Base-by-base conservation (phyloP, 2,888 invertebrate genomes). In the Danaus chrysippus region DNA sequence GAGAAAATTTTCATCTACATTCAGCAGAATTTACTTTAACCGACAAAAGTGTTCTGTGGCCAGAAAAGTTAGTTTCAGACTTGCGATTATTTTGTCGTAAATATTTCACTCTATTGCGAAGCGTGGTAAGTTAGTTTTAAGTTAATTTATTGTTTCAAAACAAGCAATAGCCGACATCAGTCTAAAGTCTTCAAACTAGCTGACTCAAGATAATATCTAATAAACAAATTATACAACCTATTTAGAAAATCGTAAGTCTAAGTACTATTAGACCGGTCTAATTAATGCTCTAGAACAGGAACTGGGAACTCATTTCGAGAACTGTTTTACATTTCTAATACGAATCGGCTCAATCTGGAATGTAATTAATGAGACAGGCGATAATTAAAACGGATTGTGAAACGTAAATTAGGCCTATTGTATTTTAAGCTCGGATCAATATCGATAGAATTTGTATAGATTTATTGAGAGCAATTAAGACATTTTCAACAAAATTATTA, bases 261-360 rank as follows among this genome's bases (percentile, higher is more conserved):
- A 10, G 10, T 17, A 23, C 6, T 34, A 34, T 54, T 54, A 34
- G 34, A 23, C n/a, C n/a, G 10, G 41, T 54, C 54, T 34, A 54
- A 49, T 15, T 54, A 42, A 59, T 52, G 34, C 44, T 63, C 56
- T 60, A 59, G 54, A 54, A 49, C 17, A 49, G 23, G 19, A 66
- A 71, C 63, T 75, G 73, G 77, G 81, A 82, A 79, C 83, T 86
- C 82, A 85, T 86, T 85, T 81, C 78, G 78, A 68, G 66, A 71
- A 71, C 84, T 82, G 78, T 80, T 86, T 86, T 84, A 86, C 83
- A 86, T 86, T 86, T 83, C 82, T 81, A 83, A 84, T 84, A 76
- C 75, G 72, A 65, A 70, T 69, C 71, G 68, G 73, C 73, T 73
- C 78, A 80, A 80, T 83, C 79, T 79, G 75, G 71, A 68, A 75